phyloP scores from a whole-genome alignment of 2,113 vertebrate genomes.

The Saguinus imperator region DNA sequence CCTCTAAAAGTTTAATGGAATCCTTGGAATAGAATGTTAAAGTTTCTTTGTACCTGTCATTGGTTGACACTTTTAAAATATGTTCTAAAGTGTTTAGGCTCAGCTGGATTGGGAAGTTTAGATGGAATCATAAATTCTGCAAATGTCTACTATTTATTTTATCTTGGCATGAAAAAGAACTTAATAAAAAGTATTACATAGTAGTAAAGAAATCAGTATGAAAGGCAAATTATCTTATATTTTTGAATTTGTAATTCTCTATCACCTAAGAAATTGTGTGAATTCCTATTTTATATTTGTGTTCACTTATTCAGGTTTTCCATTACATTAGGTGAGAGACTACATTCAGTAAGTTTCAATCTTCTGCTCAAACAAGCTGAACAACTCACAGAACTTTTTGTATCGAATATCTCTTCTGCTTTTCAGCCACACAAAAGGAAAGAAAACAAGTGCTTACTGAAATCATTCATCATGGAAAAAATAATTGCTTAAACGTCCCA shows the following conservation, averaged over 20 bases:
- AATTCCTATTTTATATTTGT: neutral
- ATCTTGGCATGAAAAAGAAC: neutral
- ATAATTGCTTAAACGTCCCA: neutral
- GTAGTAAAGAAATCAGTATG: neutral
- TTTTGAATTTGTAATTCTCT: conserved; percentile 11
- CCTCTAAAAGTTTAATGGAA: neutral
- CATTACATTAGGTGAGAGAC: neutral
- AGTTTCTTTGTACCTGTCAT: neutral
- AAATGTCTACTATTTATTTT: conserved; percentile 13
- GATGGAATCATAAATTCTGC: conserved; percentile 16
- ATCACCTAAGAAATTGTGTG: neutral
- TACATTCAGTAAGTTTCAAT: neutral
- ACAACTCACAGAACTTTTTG: neutral
- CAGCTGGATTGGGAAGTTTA: neutral
- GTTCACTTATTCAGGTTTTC: neutral
- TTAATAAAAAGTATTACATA: neutral
- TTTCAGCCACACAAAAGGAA: conserved; percentile 1
- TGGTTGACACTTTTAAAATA: neutral
- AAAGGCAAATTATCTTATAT: neutral
- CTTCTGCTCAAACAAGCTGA: conserved; percentile 17
- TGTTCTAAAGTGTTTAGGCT: neutral
- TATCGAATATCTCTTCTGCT: neutral
- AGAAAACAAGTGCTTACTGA: neutral
- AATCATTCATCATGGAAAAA: conserved; percentile 16
- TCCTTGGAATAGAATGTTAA: neutral